Evolutionary conservation across 2,113 vertebrate genomes (phyloP).

Genomic region (Phyllostomus hastatus): DNA sequence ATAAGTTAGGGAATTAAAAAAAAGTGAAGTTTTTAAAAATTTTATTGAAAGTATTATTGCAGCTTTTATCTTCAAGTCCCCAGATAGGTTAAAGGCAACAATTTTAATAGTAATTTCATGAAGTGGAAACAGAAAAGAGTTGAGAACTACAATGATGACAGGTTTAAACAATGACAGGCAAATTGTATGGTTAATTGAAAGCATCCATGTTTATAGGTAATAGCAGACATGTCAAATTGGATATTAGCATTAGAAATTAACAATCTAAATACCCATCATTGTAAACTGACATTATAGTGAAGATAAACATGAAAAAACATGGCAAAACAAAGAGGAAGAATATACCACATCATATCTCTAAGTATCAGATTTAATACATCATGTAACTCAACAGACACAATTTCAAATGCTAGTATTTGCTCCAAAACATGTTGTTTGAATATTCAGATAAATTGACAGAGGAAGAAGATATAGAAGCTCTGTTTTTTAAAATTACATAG

Average conservation of each 20-base stretch:
- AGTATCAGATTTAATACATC: neutral
- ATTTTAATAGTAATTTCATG: conserved; percentile 29
- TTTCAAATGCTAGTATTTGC: neutral
- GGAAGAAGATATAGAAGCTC: neutral
- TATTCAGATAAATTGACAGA: neutral
- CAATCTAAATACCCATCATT: conserved; percentile 1
- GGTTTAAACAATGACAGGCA: neutral
- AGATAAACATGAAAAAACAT: neutral
- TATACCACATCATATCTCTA: neutral
- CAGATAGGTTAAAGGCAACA: neutral
- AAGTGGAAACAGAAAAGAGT: conserved; percentile 24
- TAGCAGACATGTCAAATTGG: neutral
- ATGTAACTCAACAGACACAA: neutral
- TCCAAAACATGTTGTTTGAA: neutral
- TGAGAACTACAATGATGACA: neutral
- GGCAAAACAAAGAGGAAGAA: neutral
- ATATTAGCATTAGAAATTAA: neutral
- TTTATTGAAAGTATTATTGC: neutral
- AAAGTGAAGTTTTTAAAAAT: conserved; percentile 12
- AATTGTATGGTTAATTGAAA: conserved; percentile 25
- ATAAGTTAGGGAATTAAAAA: neutral
- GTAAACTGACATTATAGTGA: neutral
- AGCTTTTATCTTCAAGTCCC: neutral
- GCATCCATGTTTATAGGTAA: neutral
- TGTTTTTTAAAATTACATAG: neutral